Base-by-base conservation (phyloP, 2,113 vertebrate genomes). In the Aegithalos caudatus region DNA sequence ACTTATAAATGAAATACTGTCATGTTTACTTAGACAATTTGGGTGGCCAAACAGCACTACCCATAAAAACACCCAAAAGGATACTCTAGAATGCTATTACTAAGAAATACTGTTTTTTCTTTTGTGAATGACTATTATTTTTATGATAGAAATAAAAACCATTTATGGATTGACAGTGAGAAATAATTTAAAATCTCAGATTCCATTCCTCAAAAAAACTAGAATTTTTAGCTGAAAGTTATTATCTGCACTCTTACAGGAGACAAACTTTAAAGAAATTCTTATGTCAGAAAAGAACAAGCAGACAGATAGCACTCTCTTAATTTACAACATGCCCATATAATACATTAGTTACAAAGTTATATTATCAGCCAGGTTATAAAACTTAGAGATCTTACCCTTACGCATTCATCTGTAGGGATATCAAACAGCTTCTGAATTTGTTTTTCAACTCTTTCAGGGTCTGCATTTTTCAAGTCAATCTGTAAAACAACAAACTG, bases 401-500 rank as follows among this genome's bases (percentile, higher is more conserved):
- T 98, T 91, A 99, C 97, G 77, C 99, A 99, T 81, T 99, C 98
- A 53, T 98, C 97, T n/a, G 71, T 10, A 64, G 99, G 98, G 93
- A 99, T 99, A 97, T 99, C 99, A 97, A 99, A 99, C 31, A 99
- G 95, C 61, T 98, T 99, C 97, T 99, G 99, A 90, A 99, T 99
- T 96, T 99, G 99, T 51, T 98, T 98, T 97, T 98, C 99, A 85
- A 99, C 99, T 89, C 98, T 97, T 90, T 98, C 98, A 64, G 99
- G 99, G 86, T 99, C 98, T 50, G 99, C 99, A 94, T 99, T 99
- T 98, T 99, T 99, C 89, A 99, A 97, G 96, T 99, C 99, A 95
- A 99, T 99, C 99, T 99, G 86, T 62, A 94, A 95, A 97, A 94
- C 72, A 96, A 72, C 35, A 48, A 66, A 79, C 14, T 60, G 22